Evolutionary conservation across 53 echinoderm and acorn worm species (phyloP).

Genomic region (Mesocentrotus franciscanus): DNA sequence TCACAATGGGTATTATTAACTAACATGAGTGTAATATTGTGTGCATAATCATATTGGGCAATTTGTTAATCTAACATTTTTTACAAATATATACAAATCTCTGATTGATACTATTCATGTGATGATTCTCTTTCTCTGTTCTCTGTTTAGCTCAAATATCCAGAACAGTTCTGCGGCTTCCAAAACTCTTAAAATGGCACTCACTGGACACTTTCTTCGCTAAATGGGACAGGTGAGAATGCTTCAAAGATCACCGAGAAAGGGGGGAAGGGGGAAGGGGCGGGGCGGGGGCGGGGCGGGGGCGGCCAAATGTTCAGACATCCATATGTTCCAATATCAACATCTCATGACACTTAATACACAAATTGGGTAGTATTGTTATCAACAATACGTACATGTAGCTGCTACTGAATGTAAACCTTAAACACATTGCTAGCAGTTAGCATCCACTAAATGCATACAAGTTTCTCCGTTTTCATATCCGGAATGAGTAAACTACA

Average conservation of each 20-base stretch:
- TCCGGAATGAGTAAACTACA: no score
- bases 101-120: neutral
- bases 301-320: neutral
- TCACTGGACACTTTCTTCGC: conserved; percentile 83
- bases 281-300: neutral
- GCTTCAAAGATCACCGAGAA: neutral
- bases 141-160: conserved; percentile 73
- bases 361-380: neutral
- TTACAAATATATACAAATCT: no score
- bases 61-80: no score
- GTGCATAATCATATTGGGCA: no score
- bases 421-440: no score
- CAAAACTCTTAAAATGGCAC: conserved; percentile 87
- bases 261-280: neutral
- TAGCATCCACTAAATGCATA: no score
- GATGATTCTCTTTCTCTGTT: neutral
- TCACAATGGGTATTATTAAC: no score
- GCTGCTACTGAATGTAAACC: no score
- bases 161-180: conserved; percentile 84
- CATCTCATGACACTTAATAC: neutral
- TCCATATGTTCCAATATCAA: neutral
- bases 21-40: no score
- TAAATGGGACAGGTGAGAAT: conserved; percentile 83
- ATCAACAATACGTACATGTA: no score
- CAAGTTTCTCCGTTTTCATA: no score